phyloP scores from a whole-genome alignment of 2,888 invertebrate species.

The Cremastobaeus sp. region DNA sequence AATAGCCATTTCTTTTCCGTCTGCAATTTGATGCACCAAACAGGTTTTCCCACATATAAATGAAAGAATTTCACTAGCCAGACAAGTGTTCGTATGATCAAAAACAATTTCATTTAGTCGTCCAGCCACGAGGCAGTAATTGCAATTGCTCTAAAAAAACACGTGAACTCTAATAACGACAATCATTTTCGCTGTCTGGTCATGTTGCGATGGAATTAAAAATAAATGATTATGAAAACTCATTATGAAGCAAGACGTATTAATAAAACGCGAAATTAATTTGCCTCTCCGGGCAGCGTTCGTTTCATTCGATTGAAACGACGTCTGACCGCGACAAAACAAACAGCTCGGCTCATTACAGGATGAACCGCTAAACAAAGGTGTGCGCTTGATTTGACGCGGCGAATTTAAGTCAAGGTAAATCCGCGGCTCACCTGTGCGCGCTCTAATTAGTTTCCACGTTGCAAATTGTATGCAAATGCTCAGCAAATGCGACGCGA shows the following conservation, averaged over 20 bases:
- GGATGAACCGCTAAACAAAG: conserved; percentile 15
- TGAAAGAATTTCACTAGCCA: no score
- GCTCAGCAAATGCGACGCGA: conserved; percentile 27
- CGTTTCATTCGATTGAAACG: conserved; percentile 12
- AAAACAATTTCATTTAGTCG: not conserved
- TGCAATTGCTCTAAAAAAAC: no score
- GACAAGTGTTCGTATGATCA: no score
- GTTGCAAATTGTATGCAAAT: conserved; percentile 52
- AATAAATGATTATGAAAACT: conserved; percentile 18
- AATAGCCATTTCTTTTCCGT: no score
- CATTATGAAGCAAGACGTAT: conserved; percentile 1
- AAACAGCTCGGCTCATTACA: conserved; percentile 12
- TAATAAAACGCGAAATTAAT: conserved; percentile 20
- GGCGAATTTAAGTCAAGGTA: conserved; percentile 44
- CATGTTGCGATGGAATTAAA: not conserved
- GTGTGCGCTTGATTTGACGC: conserved; percentile 32
- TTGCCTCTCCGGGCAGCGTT: not conserved
- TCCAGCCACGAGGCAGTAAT: no score
- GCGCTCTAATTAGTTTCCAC: conserved; percentile 49
- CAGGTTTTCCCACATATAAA: no score
- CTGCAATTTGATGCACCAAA: no score
- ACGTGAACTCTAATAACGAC: not conserved
- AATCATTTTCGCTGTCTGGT: not conserved
- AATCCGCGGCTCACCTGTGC: conserved; percentile 37
- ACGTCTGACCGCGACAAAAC: conserved; percentile 2